Percentiles rank a stretch among this genome's conserved stretches.
These are phyloP conservation scores for Seriola quinqueradiata DNA, from an alignment of 2,113 vertebrate genomes.

Conservation along the genomic window DNA sequence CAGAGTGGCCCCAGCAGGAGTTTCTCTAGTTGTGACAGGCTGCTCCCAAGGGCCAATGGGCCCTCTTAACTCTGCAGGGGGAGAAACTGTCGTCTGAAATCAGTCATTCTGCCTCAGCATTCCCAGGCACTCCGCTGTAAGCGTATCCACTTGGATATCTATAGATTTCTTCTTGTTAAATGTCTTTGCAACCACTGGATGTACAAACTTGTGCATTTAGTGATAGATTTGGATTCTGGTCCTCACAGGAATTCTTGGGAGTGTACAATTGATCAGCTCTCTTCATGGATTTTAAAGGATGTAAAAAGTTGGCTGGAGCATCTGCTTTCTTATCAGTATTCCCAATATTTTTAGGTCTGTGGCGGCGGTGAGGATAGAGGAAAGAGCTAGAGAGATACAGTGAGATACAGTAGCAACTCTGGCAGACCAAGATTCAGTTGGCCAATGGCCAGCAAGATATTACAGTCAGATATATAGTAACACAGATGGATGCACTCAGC, in stretches of 20 bases:
- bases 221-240: constrained; percentile 50
- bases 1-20: constrained; percentile 82
- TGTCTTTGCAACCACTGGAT: constrained; percentile 49
- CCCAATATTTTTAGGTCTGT: constrained; percentile 68
- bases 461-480: constrained; percentile 82
- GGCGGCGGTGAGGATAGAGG: constrained; percentile 45
- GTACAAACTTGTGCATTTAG: constrained; percentile 51
- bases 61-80: constrained; percentile 69
- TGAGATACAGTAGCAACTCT: constrained; percentile 65
- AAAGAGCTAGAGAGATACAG: constrained; percentile 58
- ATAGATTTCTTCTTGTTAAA: constrained; percentile 62
- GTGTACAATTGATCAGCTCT: constrained; percentile 62
- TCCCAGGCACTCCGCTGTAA: constrained; percentile 44
- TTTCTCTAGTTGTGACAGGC: constrained; percentile 83
- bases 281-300: constrained; percentile 68
- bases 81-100: constrained; percentile 75
- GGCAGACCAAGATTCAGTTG: constrained; percentile 68
- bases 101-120: constrained; percentile 68
- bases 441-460: constrained; percentile 77
- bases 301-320: constrained; percentile 63
- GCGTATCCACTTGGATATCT: constrained; percentile 50
- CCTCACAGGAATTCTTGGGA: constrained; percentile 52
- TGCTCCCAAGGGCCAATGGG: constrained; percentile 75
- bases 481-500: constrained; percentile 84
- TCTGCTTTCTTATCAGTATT: constrained; percentile 60